phyloP scores from a whole-genome alignment of 2,113 vertebrate genomes.

The Dasyornis broadbenti region DNA sequence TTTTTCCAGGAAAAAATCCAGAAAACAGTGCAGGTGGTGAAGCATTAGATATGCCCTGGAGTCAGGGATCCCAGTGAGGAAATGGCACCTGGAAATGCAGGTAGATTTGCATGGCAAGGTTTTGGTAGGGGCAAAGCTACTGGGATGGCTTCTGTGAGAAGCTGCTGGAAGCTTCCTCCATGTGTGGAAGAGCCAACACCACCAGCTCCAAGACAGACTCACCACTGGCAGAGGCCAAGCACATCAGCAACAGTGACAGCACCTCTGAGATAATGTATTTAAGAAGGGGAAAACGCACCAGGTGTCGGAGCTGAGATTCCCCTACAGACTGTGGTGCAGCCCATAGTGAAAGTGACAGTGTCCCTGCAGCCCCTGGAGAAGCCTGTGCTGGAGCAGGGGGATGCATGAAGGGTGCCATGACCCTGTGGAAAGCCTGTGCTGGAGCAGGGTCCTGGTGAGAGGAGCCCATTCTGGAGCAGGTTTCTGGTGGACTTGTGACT shows the following conservation, averaged over 20 bases:
- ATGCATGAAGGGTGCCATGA: background rate
- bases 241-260: background rate
- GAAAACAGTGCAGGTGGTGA: background rate
- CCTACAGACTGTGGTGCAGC: background rate
- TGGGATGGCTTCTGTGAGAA: background rate
- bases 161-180: background rate
- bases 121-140: background rate
- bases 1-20: background rate
- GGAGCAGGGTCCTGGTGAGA: background rate
- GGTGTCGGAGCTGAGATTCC: background rate
- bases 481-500: background rate
- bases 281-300: background rate
- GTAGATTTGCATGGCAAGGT: background rate
- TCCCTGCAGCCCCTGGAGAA: background rate
- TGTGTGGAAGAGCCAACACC: background rate
- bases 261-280: background rate
- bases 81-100: background rate
- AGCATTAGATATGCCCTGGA: background rate
- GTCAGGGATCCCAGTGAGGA: background rate
- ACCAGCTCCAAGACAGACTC: background rate
- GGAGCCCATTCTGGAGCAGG: background rate
- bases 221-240: background rate
- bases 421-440: background rate
- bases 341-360: background rate
- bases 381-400: background rate